Conservation (phyloP, 2,888 invertebrate species). For the Cantharis rufa region DNA sequence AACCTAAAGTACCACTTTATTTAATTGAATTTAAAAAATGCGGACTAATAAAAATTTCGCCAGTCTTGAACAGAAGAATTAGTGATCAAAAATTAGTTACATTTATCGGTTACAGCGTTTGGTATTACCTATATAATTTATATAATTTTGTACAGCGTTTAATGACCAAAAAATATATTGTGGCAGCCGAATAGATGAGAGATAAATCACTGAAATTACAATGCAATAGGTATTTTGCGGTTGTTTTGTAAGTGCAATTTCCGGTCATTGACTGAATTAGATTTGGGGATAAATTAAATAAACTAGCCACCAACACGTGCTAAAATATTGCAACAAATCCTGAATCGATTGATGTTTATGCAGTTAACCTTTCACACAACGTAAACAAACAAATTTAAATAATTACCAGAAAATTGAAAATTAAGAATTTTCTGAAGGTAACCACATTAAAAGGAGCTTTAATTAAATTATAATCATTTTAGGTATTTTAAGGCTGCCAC, state of each 20-base stretch:
- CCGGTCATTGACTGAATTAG: not conserved
- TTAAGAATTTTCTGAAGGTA: not conserved
- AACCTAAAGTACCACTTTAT: not conserved
- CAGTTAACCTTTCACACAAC: not conserved
- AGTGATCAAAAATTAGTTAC: not conserved
- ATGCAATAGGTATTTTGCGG: not conserved
- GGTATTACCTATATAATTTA: not conserved
- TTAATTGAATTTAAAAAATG: not conserved
- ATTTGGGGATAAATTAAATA: not conserved
- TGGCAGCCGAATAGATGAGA: not conserved
- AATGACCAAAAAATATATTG: not conserved
- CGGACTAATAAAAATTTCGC: not conserved
- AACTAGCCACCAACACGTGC: not conserved
- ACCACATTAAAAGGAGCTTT: not conserved
- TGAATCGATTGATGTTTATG: not conserved
- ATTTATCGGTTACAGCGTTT: not conserved
- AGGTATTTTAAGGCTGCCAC: not conserved
- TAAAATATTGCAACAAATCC: not conserved
- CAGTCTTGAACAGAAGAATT: not conserved
- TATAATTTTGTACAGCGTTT: not conserved
- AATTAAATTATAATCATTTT: not conserved
- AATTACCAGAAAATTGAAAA: not conserved
- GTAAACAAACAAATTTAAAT: not conserved
- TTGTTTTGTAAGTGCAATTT: not conserved
- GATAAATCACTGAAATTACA: not conserved